Evolutionary conservation across 2,113 vertebrate species (phyloP).

Genomic region (Morone chrysops): DNA sequence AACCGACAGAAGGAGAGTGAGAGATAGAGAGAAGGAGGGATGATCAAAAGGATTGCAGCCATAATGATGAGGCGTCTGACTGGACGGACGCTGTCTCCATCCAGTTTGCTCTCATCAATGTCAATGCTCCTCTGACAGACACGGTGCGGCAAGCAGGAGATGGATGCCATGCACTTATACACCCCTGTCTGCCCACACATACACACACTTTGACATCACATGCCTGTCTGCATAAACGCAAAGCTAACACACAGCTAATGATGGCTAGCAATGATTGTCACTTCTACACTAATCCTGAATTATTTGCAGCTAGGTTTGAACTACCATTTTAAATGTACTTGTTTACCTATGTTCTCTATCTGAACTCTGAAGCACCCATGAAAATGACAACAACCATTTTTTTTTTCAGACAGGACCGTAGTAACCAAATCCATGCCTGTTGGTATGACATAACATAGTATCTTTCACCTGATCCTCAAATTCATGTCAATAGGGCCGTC

Average conservation of each 20-base stretch:
- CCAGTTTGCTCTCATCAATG: slow-evolving; percentile 81
- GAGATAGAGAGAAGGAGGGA: slow-evolving; percentile 34
- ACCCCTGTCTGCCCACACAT: slow-evolving; percentile 47
- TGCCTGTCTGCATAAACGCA: neutral
- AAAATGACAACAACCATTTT: slow-evolving; percentile 26
- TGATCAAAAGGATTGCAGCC: slow-evolving; percentile 78
- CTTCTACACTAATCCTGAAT: neutral
- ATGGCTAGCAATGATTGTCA: neutral
- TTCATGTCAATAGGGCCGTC: slow-evolving; percentile 57
- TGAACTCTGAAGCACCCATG: slow-evolving; percentile 25
- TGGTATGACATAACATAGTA: slow-evolving; percentile 68
- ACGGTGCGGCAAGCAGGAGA: slow-evolving; percentile 30
- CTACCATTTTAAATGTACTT: neutral
- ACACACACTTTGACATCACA: slow-evolving; percentile 32
- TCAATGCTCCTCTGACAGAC: slow-evolving; percentile 68
- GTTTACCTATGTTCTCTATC: neutral
- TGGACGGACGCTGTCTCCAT: slow-evolving; percentile 71
- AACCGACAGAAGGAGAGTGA: slow-evolving; percentile 35
- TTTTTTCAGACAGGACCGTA: slow-evolving; percentile 18
- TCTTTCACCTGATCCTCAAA: slow-evolving; percentile 62
- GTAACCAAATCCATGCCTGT: slow-evolving; percentile 59
- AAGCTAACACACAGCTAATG: neutral
- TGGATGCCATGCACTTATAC: slow-evolving; percentile 48
- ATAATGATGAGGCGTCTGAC: slow-evolving; percentile 71
- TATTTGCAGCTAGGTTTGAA: neutral